phyloP scores from a whole-genome alignment of 2,113 vertebrate species.

The Pteropus alecto region DNA sequence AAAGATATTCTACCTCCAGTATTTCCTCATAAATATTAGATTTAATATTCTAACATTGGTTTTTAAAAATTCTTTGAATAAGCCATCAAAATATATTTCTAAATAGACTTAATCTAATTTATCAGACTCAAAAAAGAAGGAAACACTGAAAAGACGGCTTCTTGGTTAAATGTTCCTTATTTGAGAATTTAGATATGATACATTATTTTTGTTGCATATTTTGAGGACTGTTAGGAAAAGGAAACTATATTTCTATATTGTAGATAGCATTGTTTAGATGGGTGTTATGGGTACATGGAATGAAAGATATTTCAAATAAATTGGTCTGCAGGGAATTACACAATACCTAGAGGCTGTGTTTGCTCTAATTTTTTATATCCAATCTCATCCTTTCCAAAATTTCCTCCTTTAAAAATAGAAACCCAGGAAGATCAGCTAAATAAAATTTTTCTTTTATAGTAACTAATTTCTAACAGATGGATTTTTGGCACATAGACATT shows the following conservation, averaged over 20 bases:
- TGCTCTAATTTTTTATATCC: background rate
- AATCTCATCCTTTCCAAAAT: background rate
- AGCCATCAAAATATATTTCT: conserved; percentile 8
- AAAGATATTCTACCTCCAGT: background rate
- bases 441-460: background rate
- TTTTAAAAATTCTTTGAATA: background rate
- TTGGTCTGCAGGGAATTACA: background rate
- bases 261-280: background rate
- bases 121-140: background rate
- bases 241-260: background rate
- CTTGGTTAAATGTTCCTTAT: background rate
- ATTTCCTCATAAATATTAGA: background rate
- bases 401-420: background rate
- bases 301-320: conserved; percentile 2
- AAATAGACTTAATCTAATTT: background rate
- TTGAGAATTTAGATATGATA: conserved; percentile 18
- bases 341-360: background rate
- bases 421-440: background rate
- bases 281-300: background rate
- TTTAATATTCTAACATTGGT: background rate
- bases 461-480: background rate
- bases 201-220: background rate
- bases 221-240: background rate
- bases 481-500: background rate
- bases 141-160: background rate